These are phyloP conservation scores for Frieseomelitta varia DNA, from an alignment of 1,140 invertebrate species.

Conservation along the genomic window DNA sequence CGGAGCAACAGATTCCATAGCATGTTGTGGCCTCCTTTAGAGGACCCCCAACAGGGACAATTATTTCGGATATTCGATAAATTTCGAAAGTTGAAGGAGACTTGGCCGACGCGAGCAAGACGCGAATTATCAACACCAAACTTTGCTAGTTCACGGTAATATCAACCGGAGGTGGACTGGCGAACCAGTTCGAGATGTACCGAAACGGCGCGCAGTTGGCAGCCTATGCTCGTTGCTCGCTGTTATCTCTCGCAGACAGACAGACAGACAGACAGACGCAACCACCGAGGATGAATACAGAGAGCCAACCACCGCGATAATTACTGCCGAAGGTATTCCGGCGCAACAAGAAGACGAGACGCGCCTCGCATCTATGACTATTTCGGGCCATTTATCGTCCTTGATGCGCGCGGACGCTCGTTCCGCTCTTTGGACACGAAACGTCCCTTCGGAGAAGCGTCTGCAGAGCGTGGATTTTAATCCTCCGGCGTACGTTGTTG, in stretches of 20 bases:
- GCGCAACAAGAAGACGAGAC: constrained; percentile 12
- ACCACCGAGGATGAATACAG: constrained; percentile 19
- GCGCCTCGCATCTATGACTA: neutral
- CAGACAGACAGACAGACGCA: constrained; percentile 26
- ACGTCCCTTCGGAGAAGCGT: neutral
- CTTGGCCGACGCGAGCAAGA: no score
- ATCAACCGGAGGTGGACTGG: constrained; percentile 11
- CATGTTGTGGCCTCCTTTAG: neutral
- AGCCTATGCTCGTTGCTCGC: neutral
- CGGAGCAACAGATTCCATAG: neutral
- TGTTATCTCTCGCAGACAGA: constrained; percentile 35
- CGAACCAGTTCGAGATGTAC: constrained; percentile 3
- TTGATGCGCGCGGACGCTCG: neutral
- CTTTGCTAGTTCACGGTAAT: neutral
- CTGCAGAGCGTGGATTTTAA: neutral
- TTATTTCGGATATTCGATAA: neutral
- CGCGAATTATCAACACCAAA: neutral
- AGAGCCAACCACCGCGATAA: constrained; percentile 32
- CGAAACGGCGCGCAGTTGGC: constrained; percentile 23
- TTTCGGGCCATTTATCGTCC: constrained; percentile 7
- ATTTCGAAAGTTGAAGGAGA: no score
- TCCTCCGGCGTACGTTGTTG: neutral
- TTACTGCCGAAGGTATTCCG: constrained; percentile 27
- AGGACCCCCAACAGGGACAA: neutral
- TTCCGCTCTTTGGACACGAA: neutral